Evolutionary conservation across 2,113 vertebrate genomes (phyloP).

Genomic region (Tonatia bakeri): DNA sequence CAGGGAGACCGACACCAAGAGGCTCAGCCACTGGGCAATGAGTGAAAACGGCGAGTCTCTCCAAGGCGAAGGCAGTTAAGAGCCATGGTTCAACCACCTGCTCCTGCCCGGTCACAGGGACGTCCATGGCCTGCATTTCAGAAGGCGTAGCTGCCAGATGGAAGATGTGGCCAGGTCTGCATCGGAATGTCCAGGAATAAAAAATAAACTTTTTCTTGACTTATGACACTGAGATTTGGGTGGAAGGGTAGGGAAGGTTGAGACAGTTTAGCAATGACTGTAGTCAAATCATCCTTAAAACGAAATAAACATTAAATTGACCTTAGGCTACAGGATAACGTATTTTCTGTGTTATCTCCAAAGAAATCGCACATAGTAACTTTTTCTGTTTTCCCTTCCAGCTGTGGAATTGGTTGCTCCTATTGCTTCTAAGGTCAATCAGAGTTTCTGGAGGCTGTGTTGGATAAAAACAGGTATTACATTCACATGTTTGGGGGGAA

Average conservation of each 20-base stretch:
- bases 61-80: fast-evolving
- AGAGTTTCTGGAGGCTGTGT: not conserved
- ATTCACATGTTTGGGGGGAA: fast-evolving
- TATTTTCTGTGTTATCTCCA: not conserved
- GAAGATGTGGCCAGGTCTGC: not conserved
- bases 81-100: fast-evolving
- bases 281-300: not conserved
- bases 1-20: fast-evolving
- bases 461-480: not conserved
- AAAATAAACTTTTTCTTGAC: not conserved
- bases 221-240: not conserved
- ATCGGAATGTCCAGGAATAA: not conserved
- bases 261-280: not conserved
- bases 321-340: not conserved
- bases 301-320: not conserved
- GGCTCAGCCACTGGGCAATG: fast-evolving
- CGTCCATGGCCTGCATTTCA: fast-evolving
- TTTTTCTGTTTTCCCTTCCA: not conserved
- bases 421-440: not conserved
- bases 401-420: not conserved
- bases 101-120: fast-evolving
- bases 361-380: too few relatives aligned
- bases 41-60: fast-evolving
- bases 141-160: fast-evolving
- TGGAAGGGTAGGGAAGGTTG: fast-evolving